Conservation (phyloP, 2,113 vertebrate genomes). For the Melanerpes aurifrons region DNA sequence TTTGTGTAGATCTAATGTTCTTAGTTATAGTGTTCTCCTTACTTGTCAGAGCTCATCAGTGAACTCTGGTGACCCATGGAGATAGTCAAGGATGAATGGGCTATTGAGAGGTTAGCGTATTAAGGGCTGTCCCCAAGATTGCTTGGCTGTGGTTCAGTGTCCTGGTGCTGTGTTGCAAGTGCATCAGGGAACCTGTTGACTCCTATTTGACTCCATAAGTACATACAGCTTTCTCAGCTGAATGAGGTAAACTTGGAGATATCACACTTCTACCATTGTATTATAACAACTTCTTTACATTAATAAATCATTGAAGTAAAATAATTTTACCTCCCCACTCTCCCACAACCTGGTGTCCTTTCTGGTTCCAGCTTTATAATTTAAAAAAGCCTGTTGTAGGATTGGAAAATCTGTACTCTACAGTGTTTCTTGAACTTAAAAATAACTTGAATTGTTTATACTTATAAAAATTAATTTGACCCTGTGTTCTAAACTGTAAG, state of each 20-base stretch:
- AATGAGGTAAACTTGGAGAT: background rate
- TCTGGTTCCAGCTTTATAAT: background rate
- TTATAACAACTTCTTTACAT: background rate
- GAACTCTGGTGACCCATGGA: constrained; percentile 7
- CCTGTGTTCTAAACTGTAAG: background rate
- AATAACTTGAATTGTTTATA: background rate
- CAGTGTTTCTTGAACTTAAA: background rate
- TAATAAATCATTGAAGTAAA: background rate
- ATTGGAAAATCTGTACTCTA: background rate
- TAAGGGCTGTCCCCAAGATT: background rate
- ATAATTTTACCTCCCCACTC: background rate
- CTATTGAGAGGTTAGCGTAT: background rate
- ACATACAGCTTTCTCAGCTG: background rate
- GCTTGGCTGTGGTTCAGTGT: background rate
- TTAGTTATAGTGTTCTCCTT: constrained; percentile 30
- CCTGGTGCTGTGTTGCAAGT: background rate
- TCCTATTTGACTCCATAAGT: background rate
- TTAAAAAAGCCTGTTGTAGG: background rate
- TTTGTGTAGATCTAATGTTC: constrained; percentile 51
- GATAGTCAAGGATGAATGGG: background rate
- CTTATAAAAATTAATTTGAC: background rate
- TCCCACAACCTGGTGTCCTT: background rate
- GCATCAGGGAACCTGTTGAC: background rate
- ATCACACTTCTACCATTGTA: background rate
- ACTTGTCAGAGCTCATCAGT: constrained; percentile 41